Percentiles rank a stretch among this genome's conserved stretches.
Conservation (phyloP, 2,888 invertebrate genomes). For the Agrotis exclamationis region DNA sequence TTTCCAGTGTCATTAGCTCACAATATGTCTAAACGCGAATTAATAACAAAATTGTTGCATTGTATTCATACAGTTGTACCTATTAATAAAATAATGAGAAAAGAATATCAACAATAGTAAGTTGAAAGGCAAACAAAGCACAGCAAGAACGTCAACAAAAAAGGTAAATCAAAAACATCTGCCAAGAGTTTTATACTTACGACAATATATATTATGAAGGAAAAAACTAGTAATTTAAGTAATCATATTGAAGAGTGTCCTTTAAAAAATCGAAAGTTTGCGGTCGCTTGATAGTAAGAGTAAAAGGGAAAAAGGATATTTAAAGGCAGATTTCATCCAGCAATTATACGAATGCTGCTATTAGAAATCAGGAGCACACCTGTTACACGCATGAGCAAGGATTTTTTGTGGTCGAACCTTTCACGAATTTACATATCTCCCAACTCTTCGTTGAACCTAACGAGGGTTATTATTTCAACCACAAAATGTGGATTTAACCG, state of each 20-base stretch:
- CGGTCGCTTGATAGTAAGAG: conserved; percentile 77
- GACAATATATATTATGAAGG: conserved; percentile 44
- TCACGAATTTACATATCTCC: conserved; percentile 88
- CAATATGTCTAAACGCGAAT: conserved; percentile 18
- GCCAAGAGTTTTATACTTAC: conserved; percentile 50
- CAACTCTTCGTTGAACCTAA: conserved; percentile 85
- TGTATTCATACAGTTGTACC: conserved; percentile 1
- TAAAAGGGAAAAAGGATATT: conserved; percentile 74
- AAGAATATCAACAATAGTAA: conserved; percentile 44
- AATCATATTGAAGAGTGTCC: conserved; percentile 58
- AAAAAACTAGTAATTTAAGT: conserved; percentile 53
- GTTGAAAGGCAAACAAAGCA: conserved; percentile 48
- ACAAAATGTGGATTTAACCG: conserved; percentile 85
- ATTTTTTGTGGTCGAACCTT: conserved; percentile 86
- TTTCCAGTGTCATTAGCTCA: conserved; percentile 12
- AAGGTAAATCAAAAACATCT: conserved; percentile 61
- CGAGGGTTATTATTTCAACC: conserved; percentile 89
- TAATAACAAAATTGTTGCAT: conserved; percentile 20
- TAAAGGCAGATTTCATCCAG: conserved; percentile 76
- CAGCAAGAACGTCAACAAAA: conserved; percentile 48
- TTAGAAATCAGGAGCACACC: conserved; percentile 88
- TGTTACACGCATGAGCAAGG: conserved; percentile 83
- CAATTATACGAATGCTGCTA: conserved; percentile 82
- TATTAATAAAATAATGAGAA: conserved; percentile 24
- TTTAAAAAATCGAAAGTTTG: conserved; percentile 83